A percentile compares a stretch with the other conserved stretches of the same genome.
Conservation (phyloP, 2,888 invertebrate species). For the Trichogramma evanescens region DNA sequence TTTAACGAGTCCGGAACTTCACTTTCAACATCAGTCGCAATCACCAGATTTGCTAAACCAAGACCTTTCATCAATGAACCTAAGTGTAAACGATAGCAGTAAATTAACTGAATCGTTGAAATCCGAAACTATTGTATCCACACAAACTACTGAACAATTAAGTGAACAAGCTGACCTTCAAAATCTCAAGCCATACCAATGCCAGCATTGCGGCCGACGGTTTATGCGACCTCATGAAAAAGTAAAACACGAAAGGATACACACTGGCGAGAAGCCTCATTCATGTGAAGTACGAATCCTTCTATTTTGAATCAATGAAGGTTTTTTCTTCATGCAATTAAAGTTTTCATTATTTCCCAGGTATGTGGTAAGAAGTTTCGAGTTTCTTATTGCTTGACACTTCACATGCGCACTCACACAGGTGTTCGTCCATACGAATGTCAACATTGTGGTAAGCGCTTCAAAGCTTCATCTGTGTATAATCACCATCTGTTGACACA, state of each 20-base stretch:
- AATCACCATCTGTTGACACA: conserved; percentile 71
- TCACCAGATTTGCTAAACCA: too few species aligned
- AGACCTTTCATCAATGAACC: too few species aligned
- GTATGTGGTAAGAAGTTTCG: conserved; percentile 75
- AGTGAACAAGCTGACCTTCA: conserved; percentile 12
- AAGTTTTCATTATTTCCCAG: conserved; percentile 24
- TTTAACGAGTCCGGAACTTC: neutral
- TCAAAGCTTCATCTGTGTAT: conserved; percentile 73
- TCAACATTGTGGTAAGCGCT: conserved; percentile 64
- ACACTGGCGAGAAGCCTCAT: conserved; percentile 75
- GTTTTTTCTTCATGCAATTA: neutral
- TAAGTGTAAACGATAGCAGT: neutral
- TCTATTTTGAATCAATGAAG: neutral
- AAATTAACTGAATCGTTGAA: neutral
- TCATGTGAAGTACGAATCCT: conserved; percentile 54
- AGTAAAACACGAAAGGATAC: conserved; percentile 78
- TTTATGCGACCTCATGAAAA: conserved; percentile 73
- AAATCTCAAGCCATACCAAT: conserved; percentile 55
- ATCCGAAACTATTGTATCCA: neutral
- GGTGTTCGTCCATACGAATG: conserved; percentile 72
- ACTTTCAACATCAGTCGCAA: too few species aligned
- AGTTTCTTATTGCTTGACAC: conserved; percentile 70
- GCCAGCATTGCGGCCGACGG: conserved; percentile 64
- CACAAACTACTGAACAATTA: neutral
- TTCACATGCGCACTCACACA: conserved; percentile 75